Conservation (phyloP, 2,888 invertebrate species). For the Pseudococcus longispinus region DNA sequence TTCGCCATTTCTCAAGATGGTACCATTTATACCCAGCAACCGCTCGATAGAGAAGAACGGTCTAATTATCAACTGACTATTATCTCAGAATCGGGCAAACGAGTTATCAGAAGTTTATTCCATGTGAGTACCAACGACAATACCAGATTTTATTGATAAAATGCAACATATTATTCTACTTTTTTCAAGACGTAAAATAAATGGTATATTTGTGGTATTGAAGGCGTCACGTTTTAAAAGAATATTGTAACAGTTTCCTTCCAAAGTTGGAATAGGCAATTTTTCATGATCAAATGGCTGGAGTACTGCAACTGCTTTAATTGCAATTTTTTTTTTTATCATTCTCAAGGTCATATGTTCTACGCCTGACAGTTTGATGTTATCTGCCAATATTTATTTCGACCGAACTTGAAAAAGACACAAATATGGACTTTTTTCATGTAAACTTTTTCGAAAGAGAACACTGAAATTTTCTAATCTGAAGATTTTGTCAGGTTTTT, state of each 20-base stretch:
- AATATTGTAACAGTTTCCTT: background rate
- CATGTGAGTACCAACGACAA: conserved; percentile 27
- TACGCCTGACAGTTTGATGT: too few relatives aligned
- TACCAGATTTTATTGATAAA: background rate
- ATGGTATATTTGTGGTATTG: background rate
- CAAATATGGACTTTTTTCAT: too few relatives aligned
- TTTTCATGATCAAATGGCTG: too few relatives aligned
- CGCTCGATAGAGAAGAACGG: conserved; percentile 78
- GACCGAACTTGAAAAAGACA: too few relatives aligned
- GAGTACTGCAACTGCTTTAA: too few relatives aligned
- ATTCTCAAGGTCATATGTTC: too few relatives aligned
- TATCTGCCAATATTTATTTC: too few relatives aligned
- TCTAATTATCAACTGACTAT: conserved; percentile 78
- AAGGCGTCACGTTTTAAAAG: background rate
- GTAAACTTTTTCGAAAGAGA: too few relatives aligned
- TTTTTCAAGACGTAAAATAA: background rate
- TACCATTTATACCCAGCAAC: conserved; percentile 77
- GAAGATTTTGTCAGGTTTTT: too few relatives aligned
- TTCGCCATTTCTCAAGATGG: conserved; percentile 80
- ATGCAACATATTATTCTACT: too few relatives aligned
- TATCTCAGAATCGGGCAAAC: conserved; percentile 78
- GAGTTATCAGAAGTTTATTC: conserved; percentile 67
- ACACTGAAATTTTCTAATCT: too few relatives aligned
- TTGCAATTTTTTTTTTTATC: too few relatives aligned
- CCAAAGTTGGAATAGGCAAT: background rate